A percentile compares a stretch with the other conserved stretches of the same genome.
Conservation (phyloP, 1,140 invertebrate species). For the Cyclargus thomasi region DNA sequence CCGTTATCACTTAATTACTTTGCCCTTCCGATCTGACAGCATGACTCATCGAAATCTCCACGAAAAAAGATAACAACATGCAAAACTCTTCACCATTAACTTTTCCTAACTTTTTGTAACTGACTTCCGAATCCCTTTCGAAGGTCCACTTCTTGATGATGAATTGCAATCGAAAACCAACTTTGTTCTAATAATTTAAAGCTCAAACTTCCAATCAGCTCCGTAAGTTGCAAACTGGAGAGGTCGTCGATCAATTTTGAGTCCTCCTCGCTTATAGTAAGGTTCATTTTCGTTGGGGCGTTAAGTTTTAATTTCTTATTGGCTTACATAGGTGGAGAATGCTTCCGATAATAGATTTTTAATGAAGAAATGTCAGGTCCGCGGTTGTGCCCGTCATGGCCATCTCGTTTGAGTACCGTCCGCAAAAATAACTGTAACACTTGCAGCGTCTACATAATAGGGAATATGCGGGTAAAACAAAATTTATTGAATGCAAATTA, state of each 20-base stretch:
- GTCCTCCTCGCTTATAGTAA: conserved; percentile 12
- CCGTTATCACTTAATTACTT: too few species aligned
- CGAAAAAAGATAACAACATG: conserved; percentile 2
- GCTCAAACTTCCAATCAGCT: conserved; percentile 16
- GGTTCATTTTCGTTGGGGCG: not conserved
- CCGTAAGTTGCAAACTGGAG: conserved; percentile 1
- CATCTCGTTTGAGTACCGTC: conserved; percentile 48
- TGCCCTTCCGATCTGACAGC: not conserved
- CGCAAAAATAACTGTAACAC: conserved; percentile 42
- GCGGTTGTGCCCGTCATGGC: conserved; percentile 64
- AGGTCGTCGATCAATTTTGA: conserved; percentile 14
- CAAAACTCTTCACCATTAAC: not conserved
- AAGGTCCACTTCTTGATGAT: conserved; percentile 42
- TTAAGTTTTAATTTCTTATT: conserved; percentile 27
- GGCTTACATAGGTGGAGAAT: conserved; percentile 49
- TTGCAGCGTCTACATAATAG: too few species aligned
- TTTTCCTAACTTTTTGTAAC: conserved; percentile 36
- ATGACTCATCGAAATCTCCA: not conserved
- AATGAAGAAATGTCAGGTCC: conserved; percentile 68
- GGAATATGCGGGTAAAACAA: too few species aligned
- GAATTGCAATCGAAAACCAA: conserved; percentile 21
- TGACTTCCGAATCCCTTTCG: conserved; percentile 52
- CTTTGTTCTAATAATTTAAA: conserved; percentile 24
- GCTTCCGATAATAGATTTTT: conserved; percentile 73
- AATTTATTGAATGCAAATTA: too few species aligned